Conservation (phyloP, 2,113 vertebrate genomes). For the Mungos mungo region DNA sequence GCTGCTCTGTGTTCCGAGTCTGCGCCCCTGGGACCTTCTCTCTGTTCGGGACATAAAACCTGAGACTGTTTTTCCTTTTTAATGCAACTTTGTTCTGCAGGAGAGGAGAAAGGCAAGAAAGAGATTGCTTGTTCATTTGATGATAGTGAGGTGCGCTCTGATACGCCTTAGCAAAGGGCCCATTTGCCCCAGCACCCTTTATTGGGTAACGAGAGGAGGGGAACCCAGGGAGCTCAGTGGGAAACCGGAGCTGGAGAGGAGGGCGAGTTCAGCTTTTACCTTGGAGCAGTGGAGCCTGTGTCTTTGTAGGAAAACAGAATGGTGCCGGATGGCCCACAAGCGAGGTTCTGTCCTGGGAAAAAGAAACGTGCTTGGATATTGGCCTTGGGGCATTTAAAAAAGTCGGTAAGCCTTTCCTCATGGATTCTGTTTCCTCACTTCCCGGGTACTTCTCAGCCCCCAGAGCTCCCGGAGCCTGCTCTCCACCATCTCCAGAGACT, state of each 20-base stretch:
- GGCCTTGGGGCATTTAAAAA: not conserved
- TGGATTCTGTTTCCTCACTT: not conserved
- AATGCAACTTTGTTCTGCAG: conserved; percentile 66
- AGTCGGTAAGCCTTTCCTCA: not conserved
- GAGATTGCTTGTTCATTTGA: conserved; percentile 37
- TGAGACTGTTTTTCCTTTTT: conserved; percentile 60
- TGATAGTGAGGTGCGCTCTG: conserved; percentile 20
- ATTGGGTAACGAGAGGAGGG: not conserved
- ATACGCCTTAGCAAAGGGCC: conserved; percentile 22
- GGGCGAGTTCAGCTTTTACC: not conserved
- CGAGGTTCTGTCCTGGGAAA: not conserved
- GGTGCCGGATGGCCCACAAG: not conserved
- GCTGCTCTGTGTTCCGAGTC: not conserved
- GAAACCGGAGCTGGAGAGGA: not conserved
- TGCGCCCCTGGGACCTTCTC: conserved; percentile 54
- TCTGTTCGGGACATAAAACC: conserved; percentile 58
- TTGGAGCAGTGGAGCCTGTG: not conserved
- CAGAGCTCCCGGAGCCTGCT: not conserved
- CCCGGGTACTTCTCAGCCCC: not conserved
- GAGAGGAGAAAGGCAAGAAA: conserved; percentile 43
- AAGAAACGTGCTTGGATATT: not conserved
- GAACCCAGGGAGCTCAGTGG: not conserved
- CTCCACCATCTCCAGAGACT: not conserved
- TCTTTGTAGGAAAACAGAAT: not conserved
- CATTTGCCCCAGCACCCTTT: not conserved